These are phyloP conservation scores for Neodiprion lecontei DNA, from an alignment of 1,140 invertebrate species.

Conservation along the genomic window DNA sequence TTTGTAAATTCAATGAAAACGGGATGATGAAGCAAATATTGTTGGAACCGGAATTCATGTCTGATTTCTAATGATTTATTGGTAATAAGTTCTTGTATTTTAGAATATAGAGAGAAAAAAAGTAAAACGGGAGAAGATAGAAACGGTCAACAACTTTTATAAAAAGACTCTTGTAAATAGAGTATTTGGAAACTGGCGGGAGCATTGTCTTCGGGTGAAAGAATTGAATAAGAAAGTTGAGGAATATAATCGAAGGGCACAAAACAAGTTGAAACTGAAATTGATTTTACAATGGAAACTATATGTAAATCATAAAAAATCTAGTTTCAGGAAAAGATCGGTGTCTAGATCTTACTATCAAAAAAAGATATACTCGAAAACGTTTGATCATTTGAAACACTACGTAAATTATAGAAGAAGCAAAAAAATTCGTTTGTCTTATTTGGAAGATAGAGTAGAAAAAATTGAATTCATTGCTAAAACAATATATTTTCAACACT, in stretches of 20 bases:
- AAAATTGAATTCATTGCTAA: background rate
- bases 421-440: background rate
- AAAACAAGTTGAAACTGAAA: background rate
- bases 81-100: slow-evolving; percentile 6
- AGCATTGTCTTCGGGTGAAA: slow-evolving; percentile 13
- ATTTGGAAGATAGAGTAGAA: background rate
- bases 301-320: slow-evolving; percentile 27
- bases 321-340: slow-evolving; percentile 23
- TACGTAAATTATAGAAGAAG: background rate
- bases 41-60: no score
- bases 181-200: slow-evolving; percentile 24
- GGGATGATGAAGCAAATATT: no score
- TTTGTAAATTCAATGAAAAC: no score
- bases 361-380: slow-evolving; percentile 22
- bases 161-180: slow-evolving; percentile 17
- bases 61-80: slow-evolving; percentile 1
- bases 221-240: slow-evolving; percentile 23
- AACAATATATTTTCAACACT: slow-evolving; percentile 10
- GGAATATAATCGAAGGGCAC: background rate
- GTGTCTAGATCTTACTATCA: slow-evolving; percentile 25
- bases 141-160: slow-evolving; percentile 17
- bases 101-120: slow-evolving; percentile 17
- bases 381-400: background rate
- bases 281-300: slow-evolving; percentile 8
- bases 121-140: slow-evolving; percentile 17